A percentile compares a stretch with the other conserved stretches of the same genome.
Conservation (phyloP, 2,113 vertebrate species). For the Chauna torquata region DNA sequence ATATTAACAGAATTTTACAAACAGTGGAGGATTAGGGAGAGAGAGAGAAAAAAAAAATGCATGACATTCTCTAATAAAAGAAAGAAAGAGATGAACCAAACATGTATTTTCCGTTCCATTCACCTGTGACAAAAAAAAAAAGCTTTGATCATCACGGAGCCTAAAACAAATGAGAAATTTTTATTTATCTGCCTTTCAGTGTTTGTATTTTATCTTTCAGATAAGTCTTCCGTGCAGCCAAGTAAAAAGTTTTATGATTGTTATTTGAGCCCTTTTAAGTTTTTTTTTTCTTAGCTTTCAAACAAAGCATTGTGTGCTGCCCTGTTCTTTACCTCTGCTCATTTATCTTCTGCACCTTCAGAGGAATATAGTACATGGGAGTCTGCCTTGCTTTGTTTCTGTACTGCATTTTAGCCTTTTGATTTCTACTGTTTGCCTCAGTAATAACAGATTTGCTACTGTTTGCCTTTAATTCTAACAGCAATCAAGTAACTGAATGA, state of each 20-base stretch:
- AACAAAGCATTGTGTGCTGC: slow-evolving; percentile 57
- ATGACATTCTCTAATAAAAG: background rate
- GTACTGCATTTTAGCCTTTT: background rate
- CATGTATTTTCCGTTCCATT: background rate
- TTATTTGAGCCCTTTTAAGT: slow-evolving; percentile 32
- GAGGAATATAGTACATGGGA: background rate
- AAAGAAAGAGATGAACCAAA: background rate
- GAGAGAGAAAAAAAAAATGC: background rate
- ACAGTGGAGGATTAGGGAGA: background rate
- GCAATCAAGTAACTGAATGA: background rate
- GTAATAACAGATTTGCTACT: background rate
- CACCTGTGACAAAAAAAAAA: slow-evolving; percentile 32
- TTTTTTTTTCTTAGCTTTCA: background rate
- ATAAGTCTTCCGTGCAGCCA: slow-evolving; percentile 38
- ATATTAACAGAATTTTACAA: background rate
- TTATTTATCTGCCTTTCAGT: slow-evolving; percentile 61
- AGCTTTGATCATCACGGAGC: background rate
- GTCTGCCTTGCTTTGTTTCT: slow-evolving; percentile 7
- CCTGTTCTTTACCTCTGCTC: slow-evolving; percentile 41
- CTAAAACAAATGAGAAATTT: slow-evolving; percentile 16
- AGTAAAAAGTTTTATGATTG: slow-evolving; percentile 34
- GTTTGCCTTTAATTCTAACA: slow-evolving; percentile 6
- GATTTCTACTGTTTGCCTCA: background rate
- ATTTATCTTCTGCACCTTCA: slow-evolving; percentile 39
- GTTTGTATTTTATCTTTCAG: slow-evolving; percentile 58